A percentile compares a stretch with the other conserved stretches of the same genome.
These are phyloP conservation scores for Kryphioiulus occultus DNA, from an alignment of 2,888 invertebrate genomes.

Conservation along the genomic window DNA sequence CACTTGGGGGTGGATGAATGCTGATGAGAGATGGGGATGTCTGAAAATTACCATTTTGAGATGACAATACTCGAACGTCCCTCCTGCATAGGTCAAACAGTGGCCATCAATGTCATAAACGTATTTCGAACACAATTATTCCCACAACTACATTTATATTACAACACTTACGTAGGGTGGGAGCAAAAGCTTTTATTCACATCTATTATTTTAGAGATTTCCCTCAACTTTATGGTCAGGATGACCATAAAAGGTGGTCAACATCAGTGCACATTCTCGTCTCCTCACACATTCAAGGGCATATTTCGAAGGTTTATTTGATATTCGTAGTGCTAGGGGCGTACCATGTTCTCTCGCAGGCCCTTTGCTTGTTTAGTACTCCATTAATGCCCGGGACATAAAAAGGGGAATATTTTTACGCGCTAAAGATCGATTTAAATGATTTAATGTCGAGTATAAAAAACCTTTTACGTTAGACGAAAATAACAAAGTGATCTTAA, in stretches of 20 bases:
- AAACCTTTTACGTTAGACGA: not conserved
- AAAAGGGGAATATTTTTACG: slow-evolving; percentile 30
- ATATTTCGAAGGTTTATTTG: not conserved
- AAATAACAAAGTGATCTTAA: slow-evolving; percentile 40
- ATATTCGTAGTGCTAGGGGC: not conserved
- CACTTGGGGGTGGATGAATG: too few relatives aligned
- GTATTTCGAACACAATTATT: too few relatives aligned
- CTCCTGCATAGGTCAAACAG: too few relatives aligned
- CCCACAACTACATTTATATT: too few relatives aligned
- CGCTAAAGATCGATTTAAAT: slow-evolving; percentile 27
- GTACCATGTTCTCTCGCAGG: not conserved
- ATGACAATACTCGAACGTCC: too few relatives aligned
- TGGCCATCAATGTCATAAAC: too few relatives aligned
- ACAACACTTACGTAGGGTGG: too few relatives aligned
- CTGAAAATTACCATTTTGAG: too few relatives aligned
- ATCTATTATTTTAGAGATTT: not conserved
- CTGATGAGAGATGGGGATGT: too few relatives aligned
- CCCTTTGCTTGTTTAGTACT: slow-evolving; percentile 27
- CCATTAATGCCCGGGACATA: slow-evolving; percentile 28
- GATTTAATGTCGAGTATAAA: slow-evolving; percentile 27
- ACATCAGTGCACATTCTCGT: not conserved
- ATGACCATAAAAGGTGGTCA: not conserved
- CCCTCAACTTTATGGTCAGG: not conserved
- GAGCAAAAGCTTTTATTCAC: too few relatives aligned
- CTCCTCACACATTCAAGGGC: not conserved